phyloP scores from a whole-genome alignment of 2,888 invertebrate species.

The Yponomeuta cagnagella region DNA sequence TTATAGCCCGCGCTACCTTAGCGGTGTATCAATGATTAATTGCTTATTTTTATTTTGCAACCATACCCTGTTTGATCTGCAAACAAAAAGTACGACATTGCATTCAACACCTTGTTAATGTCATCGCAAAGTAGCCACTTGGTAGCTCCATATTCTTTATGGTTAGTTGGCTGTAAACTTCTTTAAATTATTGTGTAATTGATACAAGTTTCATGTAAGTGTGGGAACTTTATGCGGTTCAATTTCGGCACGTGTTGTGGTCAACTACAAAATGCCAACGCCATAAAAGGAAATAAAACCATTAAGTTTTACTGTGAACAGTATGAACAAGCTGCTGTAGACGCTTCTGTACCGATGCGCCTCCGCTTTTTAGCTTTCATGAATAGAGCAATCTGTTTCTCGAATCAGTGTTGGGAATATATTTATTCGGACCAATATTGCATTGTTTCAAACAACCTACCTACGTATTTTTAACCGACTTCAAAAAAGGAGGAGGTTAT shows the following conservation, averaged over 20 bases:
- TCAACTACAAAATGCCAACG: background rate
- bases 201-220: background rate
- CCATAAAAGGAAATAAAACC: background rate
- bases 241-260: background rate
- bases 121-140: constrained; percentile 17
- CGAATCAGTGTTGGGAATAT: background rate
- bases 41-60: constrained; percentile 37
- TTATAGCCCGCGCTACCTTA: constrained; percentile 46
- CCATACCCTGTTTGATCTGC: constrained; percentile 21
- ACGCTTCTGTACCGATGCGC: background rate
- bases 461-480: background rate
- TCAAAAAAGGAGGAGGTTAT: too few relatives aligned
- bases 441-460: background rate
- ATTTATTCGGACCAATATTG: background rate
- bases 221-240: background rate
- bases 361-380: background rate
- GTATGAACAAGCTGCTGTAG: background rate
- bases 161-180: constrained; percentile 19
- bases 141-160: constrained; percentile 28
- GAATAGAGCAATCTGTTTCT: background rate
- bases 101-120: constrained; percentile 35
- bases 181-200: constrained; percentile 12
- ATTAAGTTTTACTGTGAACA: background rate
- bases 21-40: constrained; percentile 52
- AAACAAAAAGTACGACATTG: constrained; percentile 31